phyloP scores from a whole-genome alignment of 2,888 invertebrate species.

The Selenia dentaria region DNA sequence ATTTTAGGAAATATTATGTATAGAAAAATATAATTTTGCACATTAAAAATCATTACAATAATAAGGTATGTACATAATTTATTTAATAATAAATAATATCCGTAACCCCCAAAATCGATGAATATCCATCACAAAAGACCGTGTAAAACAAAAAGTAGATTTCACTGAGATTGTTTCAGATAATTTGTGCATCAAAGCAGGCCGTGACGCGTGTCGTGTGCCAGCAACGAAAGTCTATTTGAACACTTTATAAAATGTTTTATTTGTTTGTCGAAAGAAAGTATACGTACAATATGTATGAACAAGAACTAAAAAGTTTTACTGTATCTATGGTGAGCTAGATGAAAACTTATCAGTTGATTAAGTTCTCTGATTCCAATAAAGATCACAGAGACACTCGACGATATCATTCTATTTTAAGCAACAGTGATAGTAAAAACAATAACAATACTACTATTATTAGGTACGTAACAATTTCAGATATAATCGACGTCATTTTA shows the following conservation, averaged over 20 bases:
- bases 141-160: slow-evolving; percentile 4
- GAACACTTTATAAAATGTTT: slow-evolving; percentile 21
- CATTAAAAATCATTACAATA: no score
- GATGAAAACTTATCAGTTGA: neutral
- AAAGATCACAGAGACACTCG: slow-evolving; percentile 13
- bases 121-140: slow-evolving; percentile 3
- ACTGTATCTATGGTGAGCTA: neutral
- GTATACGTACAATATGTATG: slow-evolving; percentile 3
- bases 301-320: no score
- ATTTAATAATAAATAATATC: no score
- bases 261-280: slow-evolving; percentile 27
- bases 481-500: slow-evolving; percentile 20
- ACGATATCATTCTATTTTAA: slow-evolving; percentile 9
- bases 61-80: no score
- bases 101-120: slow-evolving; percentile 7
- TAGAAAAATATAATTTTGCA: no score
- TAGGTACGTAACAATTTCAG: slow-evolving; percentile 5
- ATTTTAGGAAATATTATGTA: no score
- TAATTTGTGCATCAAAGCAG: slow-evolving; percentile 40
- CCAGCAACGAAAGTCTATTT: slow-evolving; percentile 43
- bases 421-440: slow-evolving; percentile 6
- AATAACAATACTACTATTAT: slow-evolving; percentile 7
- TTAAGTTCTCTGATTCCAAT: slow-evolving; percentile 6
- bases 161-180: slow-evolving; percentile 36
- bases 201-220: slow-evolving; percentile 44